Evolutionary conservation across 2,113 vertebrate genomes (phyloP).

Genomic region (Oreochromis niloticus): DNA sequence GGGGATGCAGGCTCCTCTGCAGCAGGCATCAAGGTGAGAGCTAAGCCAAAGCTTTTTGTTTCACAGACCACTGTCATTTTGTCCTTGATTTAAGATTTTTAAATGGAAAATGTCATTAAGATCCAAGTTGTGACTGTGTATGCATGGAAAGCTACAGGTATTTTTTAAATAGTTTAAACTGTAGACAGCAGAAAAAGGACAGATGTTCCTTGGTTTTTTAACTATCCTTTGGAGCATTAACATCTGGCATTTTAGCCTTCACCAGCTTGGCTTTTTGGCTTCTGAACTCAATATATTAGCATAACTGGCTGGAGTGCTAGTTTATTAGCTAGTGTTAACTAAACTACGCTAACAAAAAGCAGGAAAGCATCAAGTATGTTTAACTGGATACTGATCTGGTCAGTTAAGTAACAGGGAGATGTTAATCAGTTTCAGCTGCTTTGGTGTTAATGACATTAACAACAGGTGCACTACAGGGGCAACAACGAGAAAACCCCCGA

Average conservation of each 20-base stretch:
- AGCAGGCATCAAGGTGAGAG: conserved; percentile 94
- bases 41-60: neutral
- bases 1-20: conserved; percentile 95
- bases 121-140: neutral
- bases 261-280: neutral
- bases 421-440: neutral
- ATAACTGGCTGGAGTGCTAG: neutral
- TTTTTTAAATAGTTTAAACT: neutral
- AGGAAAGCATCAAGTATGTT: neutral
- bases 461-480: neutral
- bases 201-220: neutral
- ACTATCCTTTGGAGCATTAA: neutral
- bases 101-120: neutral
- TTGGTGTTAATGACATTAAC: neutral
- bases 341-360: neutral
- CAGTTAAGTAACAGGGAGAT: neutral
- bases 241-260: neutral
- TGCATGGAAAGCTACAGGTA: neutral
- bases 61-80: neutral
- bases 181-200: neutral
- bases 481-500: neutral
- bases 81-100: neutral
- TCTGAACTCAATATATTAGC: neutral
- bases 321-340: neutral
- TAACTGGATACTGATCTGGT: neutral